Evolutionary conservation across 2,888 invertebrate genomes (phyloP).

Genomic region (Deladenus siricidicola): DNA sequence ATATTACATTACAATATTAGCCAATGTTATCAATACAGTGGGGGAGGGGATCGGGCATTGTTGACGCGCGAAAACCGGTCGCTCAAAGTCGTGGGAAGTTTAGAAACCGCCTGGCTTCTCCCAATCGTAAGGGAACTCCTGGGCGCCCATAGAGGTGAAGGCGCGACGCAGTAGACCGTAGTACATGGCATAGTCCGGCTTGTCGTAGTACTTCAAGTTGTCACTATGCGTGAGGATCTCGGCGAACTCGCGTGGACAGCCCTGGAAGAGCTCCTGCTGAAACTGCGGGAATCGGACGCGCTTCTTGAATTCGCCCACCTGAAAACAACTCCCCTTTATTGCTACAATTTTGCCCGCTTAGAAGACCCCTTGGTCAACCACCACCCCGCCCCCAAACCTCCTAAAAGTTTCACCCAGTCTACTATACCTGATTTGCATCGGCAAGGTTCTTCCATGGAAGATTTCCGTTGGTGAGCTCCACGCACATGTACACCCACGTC

Average conservation of each 20-base stretch:
- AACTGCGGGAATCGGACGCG: slow-evolving; percentile 26
- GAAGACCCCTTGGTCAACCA: no score
- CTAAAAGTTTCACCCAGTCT: no score
- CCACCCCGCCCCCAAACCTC: no score
- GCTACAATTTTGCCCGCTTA: no score
- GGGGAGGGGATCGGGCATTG: no score
- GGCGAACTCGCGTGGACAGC: slow-evolving; percentile 28
- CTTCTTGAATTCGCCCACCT: slow-evolving; percentile 42
- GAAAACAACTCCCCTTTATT: slow-evolving; percentile 20
- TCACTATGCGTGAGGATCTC: slow-evolving; percentile 33
- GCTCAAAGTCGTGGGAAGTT: no score
- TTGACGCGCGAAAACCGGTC: not conserved
- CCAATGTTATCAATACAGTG: no score
- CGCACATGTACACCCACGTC: slow-evolving; percentile 43
- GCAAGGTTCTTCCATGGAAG: slow-evolving; percentile 33
- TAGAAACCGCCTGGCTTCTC: slow-evolving; percentile 20
- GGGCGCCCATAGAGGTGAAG: slow-evolving; percentile 26
- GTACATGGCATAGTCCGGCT: slow-evolving; percentile 39
- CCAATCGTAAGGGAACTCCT: slow-evolving; percentile 46
- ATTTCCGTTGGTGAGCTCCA: slow-evolving; percentile 26
- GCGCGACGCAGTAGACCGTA: slow-evolving; percentile 32
- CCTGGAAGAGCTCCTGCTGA: slow-evolving; percentile 26
- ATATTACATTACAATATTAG: no score
- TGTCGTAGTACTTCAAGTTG: slow-evolving; percentile 43
- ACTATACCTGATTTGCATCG: slow-evolving; percentile 37